These are phyloP conservation scores for Halictus ligatus DNA, from an alignment of 2,888 invertebrate species.

Conservation along the genomic window DNA sequence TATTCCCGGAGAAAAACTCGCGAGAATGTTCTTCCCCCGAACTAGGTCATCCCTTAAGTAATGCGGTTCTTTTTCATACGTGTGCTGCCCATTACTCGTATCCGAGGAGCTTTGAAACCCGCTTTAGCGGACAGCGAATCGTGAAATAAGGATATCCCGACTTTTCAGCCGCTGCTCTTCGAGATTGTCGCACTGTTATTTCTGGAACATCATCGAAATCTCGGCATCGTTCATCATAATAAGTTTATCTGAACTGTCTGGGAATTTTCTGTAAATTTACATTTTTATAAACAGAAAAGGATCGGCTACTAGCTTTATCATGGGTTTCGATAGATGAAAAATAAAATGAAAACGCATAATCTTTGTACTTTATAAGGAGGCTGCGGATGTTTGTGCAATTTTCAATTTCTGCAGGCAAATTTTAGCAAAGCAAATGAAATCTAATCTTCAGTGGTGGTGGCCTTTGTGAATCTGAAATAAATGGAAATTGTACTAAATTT, in stretches of 20 bases:
- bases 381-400: too few species aligned
- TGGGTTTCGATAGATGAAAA: too few species aligned
- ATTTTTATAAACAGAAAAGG: not conserved
- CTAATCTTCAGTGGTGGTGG: too few species aligned
- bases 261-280: not conserved
- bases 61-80: slow-evolving; percentile 9
- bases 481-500: too few species aligned
- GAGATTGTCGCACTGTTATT: not conserved
- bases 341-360: too few species aligned
- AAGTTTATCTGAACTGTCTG: not conserved
- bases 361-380: too few species aligned
- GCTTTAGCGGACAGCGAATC: not conserved
- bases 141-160: slow-evolving; percentile 2
- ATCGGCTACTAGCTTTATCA: too few species aligned
- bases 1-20: slow-evolving; percentile 2
- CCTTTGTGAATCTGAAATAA: too few species aligned
- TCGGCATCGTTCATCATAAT: rapidly evolving
- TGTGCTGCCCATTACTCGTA: slow-evolving; percentile 8
- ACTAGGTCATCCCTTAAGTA: slow-evolving; percentile 10
- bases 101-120: slow-evolving; percentile 1
- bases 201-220: not conserved
- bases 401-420: too few species aligned
- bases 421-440: too few species aligned
- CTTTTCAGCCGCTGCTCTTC: not conserved
- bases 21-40: not conserved